Base-by-base conservation (phyloP, 2,797 vertebrate genomes). In the Gallirallus australis region DNA sequence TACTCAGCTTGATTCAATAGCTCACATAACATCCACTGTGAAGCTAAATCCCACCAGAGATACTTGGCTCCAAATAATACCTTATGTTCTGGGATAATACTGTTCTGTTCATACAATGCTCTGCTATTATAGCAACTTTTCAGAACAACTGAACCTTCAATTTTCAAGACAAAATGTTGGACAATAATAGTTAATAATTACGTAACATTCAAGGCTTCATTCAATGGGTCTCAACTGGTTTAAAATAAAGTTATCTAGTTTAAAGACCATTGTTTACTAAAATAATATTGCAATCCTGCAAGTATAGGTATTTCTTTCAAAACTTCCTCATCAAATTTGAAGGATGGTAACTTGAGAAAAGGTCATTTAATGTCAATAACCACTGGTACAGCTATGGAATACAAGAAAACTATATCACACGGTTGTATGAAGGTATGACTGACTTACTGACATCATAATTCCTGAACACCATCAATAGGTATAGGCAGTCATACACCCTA, bases 361-460 rank as follows among this genome's bases (percentile, higher is more conserved):
- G 12, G 23, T 21, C 13, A 54, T 64, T 48, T 65, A 65, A 48
- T 16, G 31, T 18, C 40, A 40, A 37, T 30, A 72, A 57, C 6
- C 17, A 33, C 23, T 28, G 8, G 12, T 35, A 27, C 27, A 82
- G 12, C 12, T 56, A 39, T 18, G 69, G 24, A 77, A 59, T 39
- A n/a, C 5, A 42, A 1, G 13, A 54, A 33, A 45, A 70, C 4
- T 1, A 0, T 54, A 19, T 70, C 48, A 70, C 24, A 20, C 35
- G 30, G 56, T 31, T 66, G 6, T 24, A 81, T 69, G 27, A 69
- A 84, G 40, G 40, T 76, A 13, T 47, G 11, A 35, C 77, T 63
- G 77, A 18, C 12, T 72, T 64, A 7, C 25, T 28, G 16, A 68
- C 16, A 42, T 75, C 66, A 33, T 64, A 76, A 40, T 69, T 65